phyloP scores from a whole-genome alignment of 2,113 vertebrate species.

The Chionomys nivalis region DNA sequence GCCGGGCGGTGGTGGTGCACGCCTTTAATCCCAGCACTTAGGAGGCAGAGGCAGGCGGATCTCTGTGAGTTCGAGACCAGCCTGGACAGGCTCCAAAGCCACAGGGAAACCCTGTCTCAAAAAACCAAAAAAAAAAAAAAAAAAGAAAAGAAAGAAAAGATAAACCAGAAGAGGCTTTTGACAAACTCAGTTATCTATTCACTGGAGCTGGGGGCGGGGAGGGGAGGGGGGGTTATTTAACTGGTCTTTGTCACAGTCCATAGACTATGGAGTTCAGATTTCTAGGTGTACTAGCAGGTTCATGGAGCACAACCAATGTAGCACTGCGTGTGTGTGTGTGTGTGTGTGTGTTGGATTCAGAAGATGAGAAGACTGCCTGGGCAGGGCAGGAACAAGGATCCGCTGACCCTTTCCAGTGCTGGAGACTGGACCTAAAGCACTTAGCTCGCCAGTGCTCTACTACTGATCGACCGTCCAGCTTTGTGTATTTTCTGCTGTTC shows the following conservation, averaged over 20 bases:
- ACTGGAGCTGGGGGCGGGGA: too few species aligned
- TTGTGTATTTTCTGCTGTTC: not conserved
- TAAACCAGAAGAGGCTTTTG: not conserved
- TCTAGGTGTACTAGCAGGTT: not conserved
- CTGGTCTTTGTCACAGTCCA: not conserved
- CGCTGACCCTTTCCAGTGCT: not conserved
- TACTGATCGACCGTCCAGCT: not conserved
- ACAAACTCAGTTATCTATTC: not conserved
- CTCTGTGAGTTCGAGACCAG: too few species aligned
- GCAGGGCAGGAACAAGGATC: not conserved
- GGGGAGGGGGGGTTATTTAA: not conserved
- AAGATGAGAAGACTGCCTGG: not conserved
- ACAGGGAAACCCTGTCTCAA: too few species aligned
- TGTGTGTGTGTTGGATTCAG: too few species aligned
- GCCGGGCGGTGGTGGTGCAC: too few species aligned
- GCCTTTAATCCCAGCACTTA: too few species aligned
- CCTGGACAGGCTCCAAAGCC: too few species aligned
- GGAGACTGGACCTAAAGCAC: too few species aligned
- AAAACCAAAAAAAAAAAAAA: too few species aligned
- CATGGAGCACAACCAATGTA: too few species aligned
- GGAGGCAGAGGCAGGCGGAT: too few species aligned
- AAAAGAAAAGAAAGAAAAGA: too few species aligned
- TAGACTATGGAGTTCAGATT: not conserved
- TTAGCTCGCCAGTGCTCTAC: not conserved
- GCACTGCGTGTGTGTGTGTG: not conserved